Conservation (phyloP, 2,797 vertebrate genomes). For the Iguana delicatissima region DNA sequence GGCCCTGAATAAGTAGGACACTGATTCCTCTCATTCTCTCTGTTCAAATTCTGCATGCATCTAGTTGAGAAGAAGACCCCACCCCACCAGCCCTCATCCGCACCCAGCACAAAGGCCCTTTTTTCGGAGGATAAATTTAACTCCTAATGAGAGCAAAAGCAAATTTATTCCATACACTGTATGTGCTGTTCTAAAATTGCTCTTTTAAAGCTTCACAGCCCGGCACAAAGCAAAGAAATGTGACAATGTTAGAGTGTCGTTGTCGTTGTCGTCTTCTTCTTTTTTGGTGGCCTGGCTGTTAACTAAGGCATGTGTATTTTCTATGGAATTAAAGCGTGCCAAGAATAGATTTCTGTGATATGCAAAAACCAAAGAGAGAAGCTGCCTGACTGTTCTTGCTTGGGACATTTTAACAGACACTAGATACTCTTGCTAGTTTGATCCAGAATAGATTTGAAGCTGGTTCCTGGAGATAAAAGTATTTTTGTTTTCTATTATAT, state of each 20-base stretch:
- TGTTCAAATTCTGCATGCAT: background rate
- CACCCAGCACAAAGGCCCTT: background rate
- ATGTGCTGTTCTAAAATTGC: constrained; percentile 26
- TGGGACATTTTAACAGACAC: constrained; percentile 30
- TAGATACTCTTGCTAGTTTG: constrained; percentile 50
- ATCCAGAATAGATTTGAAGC: constrained; percentile 53
- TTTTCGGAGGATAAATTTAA: constrained; percentile 40
- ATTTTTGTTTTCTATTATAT: constrained; percentile 38
- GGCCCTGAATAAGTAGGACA: background rate
- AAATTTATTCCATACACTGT: background rate
- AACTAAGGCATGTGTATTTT: constrained; percentile 35
- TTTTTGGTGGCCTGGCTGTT: constrained; percentile 25
- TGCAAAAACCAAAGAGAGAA: constrained; percentile 27
- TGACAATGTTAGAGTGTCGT: constrained; percentile 6
- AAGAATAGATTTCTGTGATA: constrained; percentile 60
- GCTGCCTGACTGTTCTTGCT: constrained; percentile 25
- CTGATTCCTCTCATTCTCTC: background rate
- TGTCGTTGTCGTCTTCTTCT: background rate
- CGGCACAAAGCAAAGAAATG: constrained; percentile 34
- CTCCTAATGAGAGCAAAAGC: background rate
- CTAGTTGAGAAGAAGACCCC: background rate
- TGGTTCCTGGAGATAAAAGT: constrained; percentile 42
- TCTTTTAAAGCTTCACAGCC: constrained; percentile 37
- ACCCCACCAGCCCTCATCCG: background rate
- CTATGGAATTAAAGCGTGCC: constrained; percentile 41